Evolutionary conservation across 2,797 vertebrate genomes (phyloP).

Genomic region (Enteromius argenteus): DNA sequence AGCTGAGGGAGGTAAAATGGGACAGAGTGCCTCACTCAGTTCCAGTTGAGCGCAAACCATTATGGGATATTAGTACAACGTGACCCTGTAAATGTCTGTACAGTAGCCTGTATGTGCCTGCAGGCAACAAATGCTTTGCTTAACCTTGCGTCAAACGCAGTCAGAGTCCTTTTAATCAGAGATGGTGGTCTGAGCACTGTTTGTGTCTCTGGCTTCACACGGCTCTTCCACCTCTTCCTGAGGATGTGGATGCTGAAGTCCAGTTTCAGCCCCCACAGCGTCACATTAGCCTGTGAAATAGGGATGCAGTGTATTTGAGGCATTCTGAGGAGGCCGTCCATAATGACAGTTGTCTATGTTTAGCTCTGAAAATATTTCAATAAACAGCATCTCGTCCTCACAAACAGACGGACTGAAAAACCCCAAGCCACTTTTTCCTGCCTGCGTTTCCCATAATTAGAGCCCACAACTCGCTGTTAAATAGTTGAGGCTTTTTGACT

Average conservation of each 20-base stretch:
- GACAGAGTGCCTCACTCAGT: constrained; percentile 12
- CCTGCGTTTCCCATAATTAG: constrained; percentile 79
- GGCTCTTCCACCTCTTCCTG: constrained; percentile 62
- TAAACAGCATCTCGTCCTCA: constrained; percentile 78
- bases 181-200: constrained; percentile 71
- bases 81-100: constrained; percentile 1
- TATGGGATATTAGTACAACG: constrained; percentile 1
- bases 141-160: constrained; percentile 47
- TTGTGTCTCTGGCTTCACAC: constrained; percentile 58
- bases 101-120: neutral
- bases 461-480: constrained; percentile 80
- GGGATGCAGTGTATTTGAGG: constrained; percentile 73
- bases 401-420: constrained; percentile 75
- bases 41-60: constrained; percentile 17
- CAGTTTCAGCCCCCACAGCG: constrained; percentile 64
- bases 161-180: constrained; percentile 71
- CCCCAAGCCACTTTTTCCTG: constrained; percentile 80
- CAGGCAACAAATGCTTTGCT: constrained; percentile 3
- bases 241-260: constrained; percentile 73
- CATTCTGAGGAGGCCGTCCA: constrained; percentile 64
- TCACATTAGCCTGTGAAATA: constrained; percentile 74
- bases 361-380: constrained; percentile 76
- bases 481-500: constrained; percentile 82
- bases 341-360: constrained; percentile 83
- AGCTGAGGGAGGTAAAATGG: constrained; percentile 17